Evolutionary conservation across 2,797 vertebrate genomes (phyloP), one percentile per base, ranked within the genome.

Genomic region (Lepus oiostolus): DNA sequence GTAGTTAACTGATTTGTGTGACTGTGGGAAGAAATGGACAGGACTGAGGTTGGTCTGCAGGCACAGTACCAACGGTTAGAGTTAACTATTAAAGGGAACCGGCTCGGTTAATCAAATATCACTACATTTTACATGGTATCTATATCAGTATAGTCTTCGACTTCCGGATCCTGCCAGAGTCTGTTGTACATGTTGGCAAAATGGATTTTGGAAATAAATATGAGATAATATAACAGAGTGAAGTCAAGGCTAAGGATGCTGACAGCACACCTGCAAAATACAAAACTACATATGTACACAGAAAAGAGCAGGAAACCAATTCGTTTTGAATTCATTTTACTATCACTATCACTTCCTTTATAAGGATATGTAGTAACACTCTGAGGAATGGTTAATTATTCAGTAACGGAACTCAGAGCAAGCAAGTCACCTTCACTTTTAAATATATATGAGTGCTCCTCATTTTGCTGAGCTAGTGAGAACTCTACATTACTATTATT

Each of bases 401-500:
- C 74, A 94, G 50, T 77, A 92, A 88, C 81, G 88, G 12, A 35
- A 94, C 14, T 35, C 63, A 30, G 67, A 83, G 67, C 30, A 91
- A 83, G 67, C 30, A 91, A 96, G 70, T 94, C 94, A 91, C 28
- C 63, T 94, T 96, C 50, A 26, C 77, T 89, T 94, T 79, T 16
- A 96, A 93, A 89, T 67, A 88, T 72, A 32, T 5, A 75, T 58
- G 19, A 58, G 19, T 58, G 17, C 10, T 42, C 70, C 35, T 87
- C 19, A 24, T 47, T 84, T 89, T 91, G 62, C 80, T 94, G 91
- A 95, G 63, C 72, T 58, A 77, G 80, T 52, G 26, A 62, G 58
- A 91, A 62, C 6, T 35, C 80, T 70, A 3, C 12, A 63, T 80
- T 88, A 92, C 62, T 91, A 68, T 74, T 76, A 85, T 79, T 80